A percentile compares a stretch with the other conserved stretches of the same genome.
Evolutionary conservation across 1,140 invertebrate genomes (phyloP).

Genomic region (Octopus bimaculoides): DNA sequence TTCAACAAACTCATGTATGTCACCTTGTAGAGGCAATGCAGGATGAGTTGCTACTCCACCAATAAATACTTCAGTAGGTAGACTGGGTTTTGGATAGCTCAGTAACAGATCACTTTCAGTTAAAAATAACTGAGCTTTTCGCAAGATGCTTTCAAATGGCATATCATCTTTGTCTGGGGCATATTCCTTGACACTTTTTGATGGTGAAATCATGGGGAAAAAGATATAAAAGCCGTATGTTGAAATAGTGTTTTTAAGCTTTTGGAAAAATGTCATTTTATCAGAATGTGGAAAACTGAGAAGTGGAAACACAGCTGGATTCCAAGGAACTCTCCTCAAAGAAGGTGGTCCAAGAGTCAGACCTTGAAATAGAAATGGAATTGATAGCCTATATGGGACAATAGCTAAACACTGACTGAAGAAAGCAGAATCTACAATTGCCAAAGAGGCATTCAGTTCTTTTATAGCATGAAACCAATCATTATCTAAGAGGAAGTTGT

Average conservation of each 20-base stretch:
- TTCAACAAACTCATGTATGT: conserved; percentile 17
- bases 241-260: background rate
- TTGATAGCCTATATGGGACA: background rate
- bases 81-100: conserved; percentile 13
- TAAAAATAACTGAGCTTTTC: conserved; percentile 15
- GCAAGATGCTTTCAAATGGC: background rate
- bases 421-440: background rate
- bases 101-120: conserved; percentile 14
- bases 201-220: background rate
- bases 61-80: conserved; percentile 16
- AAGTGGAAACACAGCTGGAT: background rate
- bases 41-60: conserved; percentile 22
- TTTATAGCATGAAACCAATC: background rate
- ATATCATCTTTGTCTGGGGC: background rate
- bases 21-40: conserved; percentile 18
- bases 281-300: background rate
- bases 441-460: background rate
- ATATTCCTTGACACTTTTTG: background rate
- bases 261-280: background rate
- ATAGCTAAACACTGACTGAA: background rate
- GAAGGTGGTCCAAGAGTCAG: background rate
- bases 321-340: background rate
- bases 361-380: background rate
- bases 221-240: background rate
- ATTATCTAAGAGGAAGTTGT: background rate